These are phyloP conservation scores for Neopelma chrysocephalum DNA, from an alignment of 2,797 vertebrate species.

Conservation along the genomic window DNA sequence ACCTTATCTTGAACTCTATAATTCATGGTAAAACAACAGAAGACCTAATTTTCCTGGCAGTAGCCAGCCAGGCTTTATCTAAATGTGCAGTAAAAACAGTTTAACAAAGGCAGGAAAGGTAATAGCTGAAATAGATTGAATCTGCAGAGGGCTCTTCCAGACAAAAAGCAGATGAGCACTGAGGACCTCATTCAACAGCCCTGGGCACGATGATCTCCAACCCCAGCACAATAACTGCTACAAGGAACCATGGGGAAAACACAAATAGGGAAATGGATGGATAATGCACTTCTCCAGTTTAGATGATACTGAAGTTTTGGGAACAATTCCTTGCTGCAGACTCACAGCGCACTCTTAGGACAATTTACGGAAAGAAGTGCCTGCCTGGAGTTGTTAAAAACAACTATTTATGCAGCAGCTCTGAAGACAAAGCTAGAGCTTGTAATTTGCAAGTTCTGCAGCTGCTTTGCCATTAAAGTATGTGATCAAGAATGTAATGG, in stretches of 20 bases:
- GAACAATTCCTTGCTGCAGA: neutral
- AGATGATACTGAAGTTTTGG: neutral
- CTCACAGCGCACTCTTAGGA: neutral
- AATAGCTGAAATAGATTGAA: neutral
- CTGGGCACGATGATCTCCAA: neutral
- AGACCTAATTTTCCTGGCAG: conserved; percentile 46
- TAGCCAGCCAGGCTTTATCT: conserved; percentile 20
- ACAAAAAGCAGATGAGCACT: neutral
- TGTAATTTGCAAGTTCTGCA: conserved; percentile 2
- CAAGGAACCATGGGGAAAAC: accelerated
- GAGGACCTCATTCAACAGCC: neutral
- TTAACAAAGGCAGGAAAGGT: neutral
- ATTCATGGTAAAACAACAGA: conserved; percentile 61
- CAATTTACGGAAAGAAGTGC: neutral
- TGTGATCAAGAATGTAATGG: neutral
- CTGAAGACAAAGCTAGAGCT: conserved; percentile 9
- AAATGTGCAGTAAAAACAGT: neutral
- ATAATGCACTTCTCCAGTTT: neutral
- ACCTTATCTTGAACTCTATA: conserved; percentile 53
- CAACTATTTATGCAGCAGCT: neutral
- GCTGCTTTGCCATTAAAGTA: neutral
- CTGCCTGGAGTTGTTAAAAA: neutral
- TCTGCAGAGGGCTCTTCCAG: neutral
- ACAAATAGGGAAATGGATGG: neutral
- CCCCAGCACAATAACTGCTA: neutral